Conservation (phyloP, 2,113 vertebrate genomes). For the Nothocercus nigrocapillus region DNA sequence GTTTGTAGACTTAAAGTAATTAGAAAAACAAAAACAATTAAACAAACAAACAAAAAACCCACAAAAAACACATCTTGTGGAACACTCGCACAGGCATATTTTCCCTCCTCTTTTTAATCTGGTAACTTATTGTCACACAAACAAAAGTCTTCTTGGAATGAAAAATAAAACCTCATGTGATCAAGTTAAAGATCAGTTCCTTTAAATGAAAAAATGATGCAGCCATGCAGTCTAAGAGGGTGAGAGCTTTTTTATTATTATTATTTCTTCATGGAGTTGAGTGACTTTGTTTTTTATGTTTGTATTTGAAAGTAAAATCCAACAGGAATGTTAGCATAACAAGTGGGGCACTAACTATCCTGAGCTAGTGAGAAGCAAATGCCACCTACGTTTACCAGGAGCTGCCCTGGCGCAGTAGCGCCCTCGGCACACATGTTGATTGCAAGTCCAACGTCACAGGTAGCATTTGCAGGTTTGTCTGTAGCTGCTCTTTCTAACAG, state of each 20-base stretch:
- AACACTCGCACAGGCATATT: accelerated
- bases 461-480: background rate
- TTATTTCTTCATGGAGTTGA: background rate
- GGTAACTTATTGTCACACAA: background rate
- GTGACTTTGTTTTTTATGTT: background rate
- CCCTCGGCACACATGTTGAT: background rate
- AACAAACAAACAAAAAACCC: too few relatives aligned
- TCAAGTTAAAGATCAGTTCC: background rate
- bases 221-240: background rate
- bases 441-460: background rate
- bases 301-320: background rate
- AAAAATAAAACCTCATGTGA: background rate
- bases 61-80: too few relatives aligned
- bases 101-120: background rate
- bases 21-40: too few relatives aligned
- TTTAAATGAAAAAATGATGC: background rate
- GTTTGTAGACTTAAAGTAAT: background rate
- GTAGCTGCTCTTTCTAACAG: background rate
- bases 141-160: background rate
- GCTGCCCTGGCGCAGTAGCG: background rate
- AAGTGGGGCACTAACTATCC: background rate
- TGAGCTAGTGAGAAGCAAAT: background rate
- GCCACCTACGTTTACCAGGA: accelerated
- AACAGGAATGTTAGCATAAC: background rate
- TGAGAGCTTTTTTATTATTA: background rate